These are phyloP conservation scores for Omphaloscelis lunosa DNA, from an alignment of 2,888 invertebrate species.

Conservation along the genomic window DNA sequence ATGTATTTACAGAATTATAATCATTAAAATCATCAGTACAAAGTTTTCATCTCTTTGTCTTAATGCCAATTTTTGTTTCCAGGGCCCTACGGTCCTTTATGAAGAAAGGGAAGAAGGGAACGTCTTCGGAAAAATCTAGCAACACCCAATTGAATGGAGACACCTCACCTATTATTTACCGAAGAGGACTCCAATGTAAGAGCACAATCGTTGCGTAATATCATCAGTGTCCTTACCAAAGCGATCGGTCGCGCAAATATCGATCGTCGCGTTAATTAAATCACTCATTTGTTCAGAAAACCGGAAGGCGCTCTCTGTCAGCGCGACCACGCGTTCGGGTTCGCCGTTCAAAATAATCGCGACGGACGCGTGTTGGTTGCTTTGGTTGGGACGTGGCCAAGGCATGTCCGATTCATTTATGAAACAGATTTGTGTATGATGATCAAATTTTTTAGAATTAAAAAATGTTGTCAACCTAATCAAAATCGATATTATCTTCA, in stretches of 20 bases:
- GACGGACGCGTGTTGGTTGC: background rate
- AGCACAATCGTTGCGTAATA: background rate
- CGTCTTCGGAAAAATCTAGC: constrained; percentile 69
- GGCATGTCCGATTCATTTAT: background rate
- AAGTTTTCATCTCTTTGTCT: background rate
- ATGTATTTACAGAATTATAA: background rate
- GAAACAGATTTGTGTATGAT: background rate
- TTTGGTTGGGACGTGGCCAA: background rate
- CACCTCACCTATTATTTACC: constrained; percentile 83
- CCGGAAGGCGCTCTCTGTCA: background rate
- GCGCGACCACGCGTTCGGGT: background rate
- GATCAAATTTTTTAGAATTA: background rate
- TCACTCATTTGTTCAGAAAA: background rate
- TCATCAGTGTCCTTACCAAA: background rate
- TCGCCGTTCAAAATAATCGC: background rate
- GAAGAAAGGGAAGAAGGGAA: constrained; percentile 86
- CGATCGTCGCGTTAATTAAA: background rate
- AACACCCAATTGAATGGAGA: constrained; percentile 80
- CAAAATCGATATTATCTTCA: constrained; percentile 59
- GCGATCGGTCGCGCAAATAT: background rate
- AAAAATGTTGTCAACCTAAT: background rate
- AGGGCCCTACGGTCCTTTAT: constrained; percentile 89
- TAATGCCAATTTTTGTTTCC: constrained; percentile 67
- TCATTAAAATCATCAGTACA: background rate
- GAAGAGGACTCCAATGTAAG: constrained; percentile 87